A percentile compares a stretch with the other conserved stretches of the same genome.
phyloP scores from a whole-genome alignment of 2,797 vertebrate genomes.

The Halcyon badia region DNA sequence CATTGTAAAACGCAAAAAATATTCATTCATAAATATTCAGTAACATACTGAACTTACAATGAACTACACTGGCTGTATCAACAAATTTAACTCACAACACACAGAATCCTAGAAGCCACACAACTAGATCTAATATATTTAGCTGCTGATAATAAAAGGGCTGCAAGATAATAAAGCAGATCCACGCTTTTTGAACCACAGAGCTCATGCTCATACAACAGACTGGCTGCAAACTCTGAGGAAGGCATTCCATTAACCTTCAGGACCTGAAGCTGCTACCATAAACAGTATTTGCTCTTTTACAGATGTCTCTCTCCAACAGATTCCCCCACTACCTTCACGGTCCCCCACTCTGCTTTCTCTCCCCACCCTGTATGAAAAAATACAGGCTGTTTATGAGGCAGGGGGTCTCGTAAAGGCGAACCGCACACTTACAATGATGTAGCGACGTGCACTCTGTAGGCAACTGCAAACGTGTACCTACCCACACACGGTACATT shows the following conservation, averaged over 20 bases:
- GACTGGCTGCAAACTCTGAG: neutral
- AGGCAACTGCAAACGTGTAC: neutral
- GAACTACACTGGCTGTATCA: slow-evolving; percentile 49
- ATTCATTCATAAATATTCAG: slow-evolving; percentile 75
- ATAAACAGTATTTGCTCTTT: neutral
- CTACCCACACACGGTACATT: neutral
- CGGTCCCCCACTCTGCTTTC: neutral
- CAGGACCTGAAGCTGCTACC: neutral
- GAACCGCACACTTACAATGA: accelerated
- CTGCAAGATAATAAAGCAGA: neutral
- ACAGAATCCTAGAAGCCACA: neutral
- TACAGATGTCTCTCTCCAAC: neutral
- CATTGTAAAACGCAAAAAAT: slow-evolving; percentile 56
- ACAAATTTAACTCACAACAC: slow-evolving; percentile 52
- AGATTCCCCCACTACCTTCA: neutral
- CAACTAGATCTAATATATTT: neutral
- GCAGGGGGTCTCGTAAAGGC: neutral
- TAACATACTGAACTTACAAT: slow-evolving; percentile 66
- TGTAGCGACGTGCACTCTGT: neutral
- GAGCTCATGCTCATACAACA: neutral
- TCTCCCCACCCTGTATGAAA: neutral
- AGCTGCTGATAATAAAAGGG: neutral
- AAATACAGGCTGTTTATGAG: neutral
- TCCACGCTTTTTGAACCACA: neutral
- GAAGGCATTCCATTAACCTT: neutral